A percentile compares a stretch with the other conserved stretches of the same genome.
These are phyloP conservation scores for Lerema accius DNA, from an alignment of 1,140 invertebrate species.

Conservation along the genomic window DNA sequence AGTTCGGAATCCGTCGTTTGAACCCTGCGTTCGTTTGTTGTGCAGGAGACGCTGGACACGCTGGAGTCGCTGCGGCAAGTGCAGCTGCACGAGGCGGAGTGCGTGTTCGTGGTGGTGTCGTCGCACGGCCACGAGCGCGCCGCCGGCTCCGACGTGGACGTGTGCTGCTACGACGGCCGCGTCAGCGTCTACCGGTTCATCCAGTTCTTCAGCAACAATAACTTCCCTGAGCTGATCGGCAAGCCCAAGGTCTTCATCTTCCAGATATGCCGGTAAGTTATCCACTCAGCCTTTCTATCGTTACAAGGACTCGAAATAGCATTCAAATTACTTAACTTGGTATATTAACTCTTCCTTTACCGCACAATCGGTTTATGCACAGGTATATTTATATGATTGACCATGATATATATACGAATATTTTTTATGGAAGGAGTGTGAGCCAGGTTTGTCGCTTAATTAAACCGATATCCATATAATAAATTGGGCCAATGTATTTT, in stretches of 20 bases:
- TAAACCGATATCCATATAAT: slow-evolving; percentile 7
- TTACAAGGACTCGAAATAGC: too few relatives aligned
- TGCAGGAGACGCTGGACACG: slow-evolving; percentile 57
- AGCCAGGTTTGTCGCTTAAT: too few relatives aligned
- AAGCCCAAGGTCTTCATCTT: slow-evolving; percentile 93
- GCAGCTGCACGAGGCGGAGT: slow-evolving; percentile 57
- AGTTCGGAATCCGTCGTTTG: too few relatives aligned
- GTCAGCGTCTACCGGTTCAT: slow-evolving; percentile 80
- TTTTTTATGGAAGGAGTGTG: too few relatives aligned
- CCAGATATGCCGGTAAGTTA: slow-evolving; percentile 89
- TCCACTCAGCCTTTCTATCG: too few relatives aligned
- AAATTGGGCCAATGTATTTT: background rate
- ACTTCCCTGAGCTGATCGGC: slow-evolving; percentile 83
- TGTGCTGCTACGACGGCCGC: slow-evolving; percentile 76
- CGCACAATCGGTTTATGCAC: too few relatives aligned
- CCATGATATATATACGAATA: too few relatives aligned
- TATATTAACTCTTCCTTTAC: too few relatives aligned
- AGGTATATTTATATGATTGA: too few relatives aligned
- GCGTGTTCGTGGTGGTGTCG: slow-evolving; percentile 77
- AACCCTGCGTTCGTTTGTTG: too few relatives aligned
- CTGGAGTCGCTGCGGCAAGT: slow-evolving; percentile 50
- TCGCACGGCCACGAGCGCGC: slow-evolving; percentile 73
- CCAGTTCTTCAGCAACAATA: slow-evolving; percentile 84
- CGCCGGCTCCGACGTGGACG: slow-evolving; percentile 58
- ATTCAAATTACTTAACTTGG: too few relatives aligned